phyloP scores from a whole-genome alignment of 1,140 invertebrate species.

The Psix sp. region DNA sequence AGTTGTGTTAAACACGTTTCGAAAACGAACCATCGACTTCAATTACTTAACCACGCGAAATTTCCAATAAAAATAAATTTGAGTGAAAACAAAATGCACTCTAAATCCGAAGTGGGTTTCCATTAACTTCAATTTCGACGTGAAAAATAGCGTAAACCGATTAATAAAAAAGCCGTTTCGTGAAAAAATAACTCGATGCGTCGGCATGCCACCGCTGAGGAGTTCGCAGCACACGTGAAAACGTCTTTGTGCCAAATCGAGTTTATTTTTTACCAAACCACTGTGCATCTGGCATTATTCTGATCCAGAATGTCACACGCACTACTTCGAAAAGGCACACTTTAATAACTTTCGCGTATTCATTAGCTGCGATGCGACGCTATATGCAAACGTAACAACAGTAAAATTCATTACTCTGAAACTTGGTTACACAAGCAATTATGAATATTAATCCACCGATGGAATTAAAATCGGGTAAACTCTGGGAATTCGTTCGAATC shows the following conservation, averaged over 20 bases:
- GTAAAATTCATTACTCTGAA: slow-evolving; percentile 22
- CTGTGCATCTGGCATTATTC: no score
- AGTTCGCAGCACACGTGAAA: no score
- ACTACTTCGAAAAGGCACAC: no score
- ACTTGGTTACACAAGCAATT: slow-evolving; percentile 22
- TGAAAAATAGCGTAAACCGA: slow-evolving; percentile 9
- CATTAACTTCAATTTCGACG: slow-evolving; percentile 5
- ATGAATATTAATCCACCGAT: slow-evolving; percentile 13
- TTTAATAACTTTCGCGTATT: no score
- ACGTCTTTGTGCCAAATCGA: no score
- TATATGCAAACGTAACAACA: not conserved
- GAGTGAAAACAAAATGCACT: slow-evolving; percentile 4
- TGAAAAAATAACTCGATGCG: slow-evolving; percentile 13
- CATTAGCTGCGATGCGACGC: no score
- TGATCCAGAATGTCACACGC: no score
- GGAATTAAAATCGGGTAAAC: slow-evolving; percentile 4
- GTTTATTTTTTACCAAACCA: no score
- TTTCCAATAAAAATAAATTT: slow-evolving; percentile 8
- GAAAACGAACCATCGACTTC: slow-evolving; percentile 2
- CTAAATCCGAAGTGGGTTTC: slow-evolving; percentile 5
- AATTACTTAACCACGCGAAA: not conserved
- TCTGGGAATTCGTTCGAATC: not conserved
- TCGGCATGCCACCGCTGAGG: no score
- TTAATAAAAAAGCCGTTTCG: slow-evolving; percentile 19
- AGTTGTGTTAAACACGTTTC: not conserved